Evolutionary conservation across 1,140 invertebrate species (phyloP).

Genomic region (Pogonomyrmex californicus): DNA sequence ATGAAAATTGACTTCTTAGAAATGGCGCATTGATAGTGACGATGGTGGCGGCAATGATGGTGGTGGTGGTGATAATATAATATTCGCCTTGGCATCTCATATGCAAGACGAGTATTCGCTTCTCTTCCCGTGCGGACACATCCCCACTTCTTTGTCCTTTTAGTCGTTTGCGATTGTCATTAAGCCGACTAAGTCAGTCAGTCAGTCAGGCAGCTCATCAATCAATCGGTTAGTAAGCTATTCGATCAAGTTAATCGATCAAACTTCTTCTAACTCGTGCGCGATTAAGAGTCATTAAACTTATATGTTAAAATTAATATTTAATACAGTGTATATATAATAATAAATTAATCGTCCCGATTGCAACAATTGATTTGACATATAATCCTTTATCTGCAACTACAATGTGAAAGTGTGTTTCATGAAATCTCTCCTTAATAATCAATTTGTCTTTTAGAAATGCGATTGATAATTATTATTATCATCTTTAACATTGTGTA

Average conservation of each 20-base stretch:
- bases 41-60: background rate
- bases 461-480: too few species aligned
- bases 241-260: constrained; percentile 36
- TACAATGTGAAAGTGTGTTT: background rate
- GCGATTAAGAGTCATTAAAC: background rate
- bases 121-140: constrained; percentile 42
- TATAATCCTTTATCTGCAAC: background rate
- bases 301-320: background rate
- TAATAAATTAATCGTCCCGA: background rate
- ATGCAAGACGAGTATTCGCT: constrained; percentile 46
- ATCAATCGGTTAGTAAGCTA: constrained; percentile 69
- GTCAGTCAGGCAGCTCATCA: constrained; percentile 67
- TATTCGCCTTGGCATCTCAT: constrained; percentile 23
- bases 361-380: background rate
- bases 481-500: background rate
- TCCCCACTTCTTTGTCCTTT: constrained; percentile 58
- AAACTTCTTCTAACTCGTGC: background rate
- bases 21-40: background rate
- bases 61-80: constrained; percentile 1
- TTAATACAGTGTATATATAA: background rate
- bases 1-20: background rate
- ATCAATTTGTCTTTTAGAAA: too few species aligned
- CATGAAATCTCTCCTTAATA: background rate
- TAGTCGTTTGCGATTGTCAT: constrained; percentile 20
- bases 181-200: constrained; percentile 41